Percentiles rank a stretch among this genome's conserved stretches.
Evolutionary conservation across 2,888 invertebrate genomes (phyloP).

Genomic region (Cyclophora albipunctata): DNA sequence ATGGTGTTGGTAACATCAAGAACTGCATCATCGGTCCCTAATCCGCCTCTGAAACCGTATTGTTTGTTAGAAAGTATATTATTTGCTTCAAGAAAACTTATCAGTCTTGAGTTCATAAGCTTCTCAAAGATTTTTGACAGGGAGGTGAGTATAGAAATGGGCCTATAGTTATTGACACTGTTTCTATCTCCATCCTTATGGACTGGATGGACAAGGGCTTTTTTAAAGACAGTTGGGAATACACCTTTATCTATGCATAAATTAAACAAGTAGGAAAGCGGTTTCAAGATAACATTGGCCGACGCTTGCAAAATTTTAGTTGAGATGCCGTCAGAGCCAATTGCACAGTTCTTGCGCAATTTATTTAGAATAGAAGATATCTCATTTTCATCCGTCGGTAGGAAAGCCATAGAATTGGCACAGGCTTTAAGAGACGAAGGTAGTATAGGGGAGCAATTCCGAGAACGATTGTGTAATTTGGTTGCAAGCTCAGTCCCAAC

Average conservation of each 20-base stretch:
- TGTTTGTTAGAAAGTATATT: constrained; percentile 6
- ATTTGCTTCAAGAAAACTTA: constrained; percentile 2
- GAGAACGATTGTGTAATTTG: neutral
- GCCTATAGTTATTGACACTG: no score
- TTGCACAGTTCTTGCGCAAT: neutral
- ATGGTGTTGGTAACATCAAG: neutral
- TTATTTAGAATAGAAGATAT: constrained; percentile 4
- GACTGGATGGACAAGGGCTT: neutral
- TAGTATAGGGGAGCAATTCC: neutral
- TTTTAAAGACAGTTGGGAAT: constrained; percentile 6
- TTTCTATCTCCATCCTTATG: no score
- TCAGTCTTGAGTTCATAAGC: constrained; percentile 3
- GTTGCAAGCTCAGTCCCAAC: constrained; percentile 1
- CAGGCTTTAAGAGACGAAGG: neutral
- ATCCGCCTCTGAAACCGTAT: constrained; percentile 6
- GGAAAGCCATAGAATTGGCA: constrained; percentile 1
- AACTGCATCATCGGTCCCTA: neutral
- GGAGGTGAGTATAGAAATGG: constrained; percentile 2
- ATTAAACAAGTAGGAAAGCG: constrained; percentile 3
- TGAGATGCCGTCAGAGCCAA: constrained; percentile 5
- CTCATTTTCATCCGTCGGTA: constrained; percentile 1
- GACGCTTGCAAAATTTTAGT: constrained; percentile 3
- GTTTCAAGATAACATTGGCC: neutral
- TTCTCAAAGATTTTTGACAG: constrained; percentile 7
- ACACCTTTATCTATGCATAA: constrained; percentile 1